phyloP scores from a whole-genome alignment of 2,113 vertebrate species.

The Gila orcuttii region DNA sequence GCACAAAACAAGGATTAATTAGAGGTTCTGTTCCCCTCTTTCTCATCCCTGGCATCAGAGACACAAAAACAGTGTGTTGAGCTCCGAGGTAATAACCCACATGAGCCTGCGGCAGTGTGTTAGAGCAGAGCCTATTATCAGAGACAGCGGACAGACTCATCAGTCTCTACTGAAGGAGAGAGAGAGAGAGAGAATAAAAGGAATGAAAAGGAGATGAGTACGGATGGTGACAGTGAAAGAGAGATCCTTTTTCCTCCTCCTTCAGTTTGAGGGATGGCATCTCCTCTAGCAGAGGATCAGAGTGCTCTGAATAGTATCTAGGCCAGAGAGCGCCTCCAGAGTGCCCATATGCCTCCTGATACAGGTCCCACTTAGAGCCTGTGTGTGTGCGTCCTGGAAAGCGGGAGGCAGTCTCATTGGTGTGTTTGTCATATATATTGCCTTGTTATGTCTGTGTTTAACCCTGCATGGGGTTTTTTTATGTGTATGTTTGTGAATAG shows the following conservation, averaged over 20 bases:
- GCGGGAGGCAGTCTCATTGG: slow-evolving; percentile 49
- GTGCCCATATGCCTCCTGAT: slow-evolving; percentile 44
- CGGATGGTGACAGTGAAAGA: slow-evolving; percentile 24
- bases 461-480: neutral
- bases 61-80: slow-evolving; percentile 38
- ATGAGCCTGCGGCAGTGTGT: slow-evolving; percentile 40
- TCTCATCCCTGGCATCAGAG: slow-evolving; percentile 1
- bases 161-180: slow-evolving; percentile 38
- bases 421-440: slow-evolving; percentile 40
- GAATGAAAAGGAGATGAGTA: slow-evolving; percentile 43
- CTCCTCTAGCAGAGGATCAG: slow-evolving; percentile 43
- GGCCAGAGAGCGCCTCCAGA: slow-evolving; percentile 54
- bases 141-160: slow-evolving; percentile 26
- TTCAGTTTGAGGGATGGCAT: slow-evolving; percentile 33
- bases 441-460: slow-evolving; percentile 46
- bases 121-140: slow-evolving; percentile 44
- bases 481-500: slow-evolving; percentile 22
- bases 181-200: slow-evolving; percentile 15
- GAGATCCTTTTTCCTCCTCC: slow-evolving; percentile 38
- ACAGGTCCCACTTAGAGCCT: slow-evolving; percentile 35
- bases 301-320: slow-evolving; percentile 58
- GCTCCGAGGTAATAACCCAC: slow-evolving; percentile 52
- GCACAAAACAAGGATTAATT: slow-evolving; percentile 39
- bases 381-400: slow-evolving; percentile 14
- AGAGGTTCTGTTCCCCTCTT: slow-evolving; percentile 37